Evolutionary conservation across 23 tunicate genomes (phyloP).

Genomic region (Botrylloides violaceus): DNA sequence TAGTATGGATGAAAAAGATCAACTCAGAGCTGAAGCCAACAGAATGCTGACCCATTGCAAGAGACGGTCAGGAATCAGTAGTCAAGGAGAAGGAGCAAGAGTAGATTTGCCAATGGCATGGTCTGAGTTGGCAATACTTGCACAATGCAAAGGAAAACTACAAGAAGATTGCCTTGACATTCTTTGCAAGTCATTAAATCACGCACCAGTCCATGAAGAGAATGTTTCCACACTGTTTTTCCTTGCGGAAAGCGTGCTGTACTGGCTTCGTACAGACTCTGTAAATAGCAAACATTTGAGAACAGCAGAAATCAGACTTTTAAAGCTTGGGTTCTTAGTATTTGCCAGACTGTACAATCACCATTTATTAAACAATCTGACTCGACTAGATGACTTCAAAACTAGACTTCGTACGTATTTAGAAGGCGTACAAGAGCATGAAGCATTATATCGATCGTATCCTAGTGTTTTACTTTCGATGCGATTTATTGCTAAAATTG

Average conservation of each 20-base stretch:
- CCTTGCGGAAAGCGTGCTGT: slow-evolving; percentile 78
- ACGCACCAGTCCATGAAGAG: slow-evolving; percentile 72
- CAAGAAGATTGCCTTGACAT: slow-evolving; percentile 87
- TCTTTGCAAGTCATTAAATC: slow-evolving; percentile 51
- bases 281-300: slow-evolving; percentile 47
- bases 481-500: slow-evolving; percentile 35
- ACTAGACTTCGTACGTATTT: slow-evolving; percentile 49
- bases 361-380: slow-evolving; percentile 45
- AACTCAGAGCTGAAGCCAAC: slow-evolving; percentile 44
- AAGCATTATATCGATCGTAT: slow-evolving; percentile 39
- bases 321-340: slow-evolving; percentile 84
- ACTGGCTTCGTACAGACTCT: slow-evolving; percentile 71
- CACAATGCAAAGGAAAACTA: slow-evolving; percentile 86
- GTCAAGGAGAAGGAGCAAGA: slow-evolving; percentile 71
- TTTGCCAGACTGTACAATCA: slow-evolving; percentile 67
- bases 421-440: slow-evolving; percentile 56
- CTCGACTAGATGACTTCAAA: slow-evolving; percentile 56
- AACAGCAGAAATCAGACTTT: slow-evolving; percentile 58
- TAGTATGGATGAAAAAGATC: slow-evolving; percentile 40
- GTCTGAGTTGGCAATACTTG: slow-evolving; percentile 82
- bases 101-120: slow-evolving; percentile 87
- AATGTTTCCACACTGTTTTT: slow-evolving; percentile 82
- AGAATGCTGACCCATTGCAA: slow-evolving; percentile 60
- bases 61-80: slow-evolving; percentile 65
- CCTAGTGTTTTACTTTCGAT: slow-evolving; percentile 55